These are phyloP conservation scores for Euura lappo DNA, from an alignment of 1,140 invertebrate species.

Conservation along the genomic window DNA sequence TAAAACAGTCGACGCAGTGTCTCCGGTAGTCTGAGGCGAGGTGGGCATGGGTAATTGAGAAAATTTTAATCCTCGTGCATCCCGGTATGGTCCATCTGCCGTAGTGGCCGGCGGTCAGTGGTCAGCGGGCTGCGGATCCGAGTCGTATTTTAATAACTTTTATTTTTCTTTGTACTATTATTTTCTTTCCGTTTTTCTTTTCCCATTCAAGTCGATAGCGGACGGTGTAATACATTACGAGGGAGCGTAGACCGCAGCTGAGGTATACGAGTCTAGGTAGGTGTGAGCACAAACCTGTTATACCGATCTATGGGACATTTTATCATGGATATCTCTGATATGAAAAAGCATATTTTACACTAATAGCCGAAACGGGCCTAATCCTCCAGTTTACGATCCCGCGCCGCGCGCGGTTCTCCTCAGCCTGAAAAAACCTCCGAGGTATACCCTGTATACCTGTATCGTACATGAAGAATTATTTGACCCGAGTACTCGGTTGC, in stretches of 20 bases:
- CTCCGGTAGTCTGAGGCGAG: not conserved
- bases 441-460: too few relatives aligned
- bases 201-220: not conserved
- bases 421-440: too few relatives aligned
- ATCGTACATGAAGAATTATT: too few relatives aligned
- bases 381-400: constrained; percentile 36
- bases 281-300: constrained; percentile 6
- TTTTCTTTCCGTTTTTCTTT: not conserved
- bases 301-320: constrained; percentile 7
- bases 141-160: constrained; percentile 1
- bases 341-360: constrained; percentile 36
- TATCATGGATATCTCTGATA: constrained; percentile 29
- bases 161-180: not conserved
- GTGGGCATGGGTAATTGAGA: not conserved
- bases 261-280: not conserved
- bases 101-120: not conserved
- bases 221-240: constrained; percentile 2
- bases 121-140: not conserved
- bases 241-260: not conserved
- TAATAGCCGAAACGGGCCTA: constrained; percentile 38
- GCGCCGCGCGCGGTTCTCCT: constrained; percentile 14
- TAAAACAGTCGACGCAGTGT: constrained; percentile 6
- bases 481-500: too few relatives aligned
- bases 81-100: not conserved
- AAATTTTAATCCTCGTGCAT: not conserved